Evolutionary conservation across 2,888 invertebrate species (phyloP), one percentile per base, ranked within the genome.

Genomic region (Dilophus febrilis): DNA sequence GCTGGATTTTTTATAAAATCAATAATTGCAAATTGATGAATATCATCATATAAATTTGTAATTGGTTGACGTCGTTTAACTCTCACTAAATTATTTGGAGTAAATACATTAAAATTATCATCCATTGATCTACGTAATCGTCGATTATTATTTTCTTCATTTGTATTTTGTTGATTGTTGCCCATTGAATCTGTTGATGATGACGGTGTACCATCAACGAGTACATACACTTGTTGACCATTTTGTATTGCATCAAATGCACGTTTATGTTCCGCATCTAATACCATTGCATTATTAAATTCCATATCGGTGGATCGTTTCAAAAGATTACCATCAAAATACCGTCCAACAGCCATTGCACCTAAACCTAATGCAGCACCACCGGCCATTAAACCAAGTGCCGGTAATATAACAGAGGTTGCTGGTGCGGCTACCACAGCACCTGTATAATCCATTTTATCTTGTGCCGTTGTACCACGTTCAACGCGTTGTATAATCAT

Each of bases 341-440:
- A 72, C 46, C 80, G 67, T 8, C 82, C 82, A 43, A 84, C 73
- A 1, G 83, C 83, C 0, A 82, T 79, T 0, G 82, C 83, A 5
- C 82, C 83, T n/a, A 84, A 68, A 1, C 82, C 81, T 18, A 84
- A 58, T 2, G 84, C 84, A 1, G 84, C 83, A 12, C 84, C 83
- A n/a, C 83, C 82, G 10, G 83, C 82, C 51, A 85, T 76, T 6
- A 83, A 59, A 4, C 84, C 80, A 17, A 83, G 61, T 1, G 83
- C 82, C 14, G 83, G 83, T 2, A 83, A 59, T 53, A 83, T 72
- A 1, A 77, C 77, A 1, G 74, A 71, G 1, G 71, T 68, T 0
- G 66, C 57, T 3, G 67, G 66, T 7, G 65, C 64, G 3, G 59
- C 59, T 1, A 74, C 70, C 3, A 26, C 38, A 3, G 65, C 61